Evolutionary conservation across 2,797 vertebrate genomes (phyloP).

Genomic region (Gymnopithys bicolor): DNA sequence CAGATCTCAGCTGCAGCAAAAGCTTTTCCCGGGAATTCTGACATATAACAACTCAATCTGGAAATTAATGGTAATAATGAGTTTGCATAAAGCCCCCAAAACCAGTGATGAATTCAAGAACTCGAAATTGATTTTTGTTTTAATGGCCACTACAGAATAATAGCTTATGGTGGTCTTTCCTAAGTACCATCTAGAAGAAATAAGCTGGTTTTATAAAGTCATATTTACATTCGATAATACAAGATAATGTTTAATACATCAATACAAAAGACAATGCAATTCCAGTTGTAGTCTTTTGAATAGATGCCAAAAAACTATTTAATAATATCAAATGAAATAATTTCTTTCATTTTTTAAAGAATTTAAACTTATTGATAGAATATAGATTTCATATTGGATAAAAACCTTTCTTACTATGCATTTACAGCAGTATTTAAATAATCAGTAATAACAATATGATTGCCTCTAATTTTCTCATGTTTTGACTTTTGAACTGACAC

Average conservation of each 20-base stretch:
- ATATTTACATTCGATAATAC: conserved; percentile 7
- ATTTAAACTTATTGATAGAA: background rate
- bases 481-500: background rate
- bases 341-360: background rate
- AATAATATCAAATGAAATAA: background rate
- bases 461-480: background rate
- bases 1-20: background rate
- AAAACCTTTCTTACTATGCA: background rate
- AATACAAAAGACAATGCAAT: conserved; percentile 10
- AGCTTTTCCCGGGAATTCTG: background rate
- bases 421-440: background rate
- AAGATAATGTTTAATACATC: conserved; percentile 10
- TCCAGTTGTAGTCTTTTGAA: conserved; percentile 2
- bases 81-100: background rate
- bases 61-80: background rate
- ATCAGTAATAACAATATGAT: background rate
- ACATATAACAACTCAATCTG: background rate
- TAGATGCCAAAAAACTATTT: conserved; percentile 2
- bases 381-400: background rate
- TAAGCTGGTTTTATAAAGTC: conserved; percentile 11
- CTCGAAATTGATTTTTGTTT: background rate
- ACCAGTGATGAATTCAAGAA: background rate
- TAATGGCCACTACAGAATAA: background rate
- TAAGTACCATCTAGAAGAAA: background rate
- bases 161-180: background rate